Evolutionary conservation across 1,140 invertebrate species (phyloP), one percentile per base, ranked within the genome.

Genomic region (Drosophila gunungcola): DNA sequence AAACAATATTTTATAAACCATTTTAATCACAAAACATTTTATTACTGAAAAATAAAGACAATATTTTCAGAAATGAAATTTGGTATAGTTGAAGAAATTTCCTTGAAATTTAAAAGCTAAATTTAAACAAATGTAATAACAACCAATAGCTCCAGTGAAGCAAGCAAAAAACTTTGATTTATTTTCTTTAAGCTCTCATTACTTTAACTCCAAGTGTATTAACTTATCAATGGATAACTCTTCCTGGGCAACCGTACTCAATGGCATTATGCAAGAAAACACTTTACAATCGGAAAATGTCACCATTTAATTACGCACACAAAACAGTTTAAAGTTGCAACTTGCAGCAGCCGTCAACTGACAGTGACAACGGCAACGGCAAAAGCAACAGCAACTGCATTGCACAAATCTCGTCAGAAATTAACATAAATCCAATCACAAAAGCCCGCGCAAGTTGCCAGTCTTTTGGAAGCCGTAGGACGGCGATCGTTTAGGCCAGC

Each of bases 341-440:
- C 73, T 75, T 75, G 81, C 73, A 81, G 83, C 78, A 75, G 81
- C 81, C 55, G 48, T 73, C 76, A 80, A 69, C 72, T 80, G 81
- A 73, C 77, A 85, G 68, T 78, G 41, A 43, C 73, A 80, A 68
- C 72, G 60, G 49, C 61, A 73, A 36, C 60, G 16, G 16, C 16
- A 21, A 21, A 21, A 36, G 41, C 57, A 51, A 51, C 65, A 54
- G 61, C 48, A 67, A 65, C 60, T 68, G 74, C 83, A 86, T 86
- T 86, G 83, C 82, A 86, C 82, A 86, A 86, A 86, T 86, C 82
- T 86, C 79, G 82, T 86, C 83, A 79, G 83, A 86, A 86, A 86
- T 86, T 86, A 86, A 86, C 83, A 86, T 86, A 86, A 86, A 86
- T 86, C 83, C 83, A 86, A 86, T 86, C 83, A 86, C 83, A 86